phyloP scores from a whole-genome alignment of 1,140 invertebrate species.

The Epicauta chinensis region DNA sequence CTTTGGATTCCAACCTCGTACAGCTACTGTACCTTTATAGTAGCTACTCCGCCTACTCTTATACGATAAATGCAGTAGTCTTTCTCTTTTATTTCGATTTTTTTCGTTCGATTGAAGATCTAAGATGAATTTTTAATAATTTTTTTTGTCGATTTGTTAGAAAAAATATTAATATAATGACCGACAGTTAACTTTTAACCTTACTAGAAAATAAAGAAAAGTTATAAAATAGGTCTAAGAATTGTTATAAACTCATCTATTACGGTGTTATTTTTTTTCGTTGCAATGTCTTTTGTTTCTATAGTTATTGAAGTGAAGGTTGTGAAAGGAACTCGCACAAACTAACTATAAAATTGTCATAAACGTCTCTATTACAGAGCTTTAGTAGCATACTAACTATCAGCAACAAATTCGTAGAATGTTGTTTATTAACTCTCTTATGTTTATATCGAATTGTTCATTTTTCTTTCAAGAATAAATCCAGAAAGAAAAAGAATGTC shows the following conservation, averaged over 20 bases:
- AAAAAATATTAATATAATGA: no score
- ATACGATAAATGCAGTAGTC: constrained; percentile 32
- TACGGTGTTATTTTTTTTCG: no score
- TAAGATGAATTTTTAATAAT: no score
- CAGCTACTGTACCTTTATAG: constrained; percentile 19
- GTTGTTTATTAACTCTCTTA: constrained; percentile 16
- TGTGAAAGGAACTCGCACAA: constrained; percentile 16
- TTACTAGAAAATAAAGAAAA: no score
- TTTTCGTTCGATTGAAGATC: constrained; percentile 4
- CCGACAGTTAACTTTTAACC: no score
- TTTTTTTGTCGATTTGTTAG: no score
- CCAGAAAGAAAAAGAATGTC: constrained; percentile 1
- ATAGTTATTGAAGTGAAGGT: no score
- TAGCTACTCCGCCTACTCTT: constrained; percentile 27
- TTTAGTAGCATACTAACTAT: constrained; percentile 19
- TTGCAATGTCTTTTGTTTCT: no score
- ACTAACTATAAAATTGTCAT: constrained; percentile 26
- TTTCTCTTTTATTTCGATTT: constrained; percentile 28
- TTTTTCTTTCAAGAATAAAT: background rate
- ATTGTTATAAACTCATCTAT: no score
- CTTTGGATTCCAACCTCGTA: constrained; percentile 31
- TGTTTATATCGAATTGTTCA: constrained; percentile 17
- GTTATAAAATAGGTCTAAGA: no score
- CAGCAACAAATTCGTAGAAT: constrained; percentile 18
- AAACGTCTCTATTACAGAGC: constrained; percentile 26